phyloP scores from a whole-genome alignment of 1,140 invertebrate genomes.

The Lamellibrachia luymesi region DNA sequence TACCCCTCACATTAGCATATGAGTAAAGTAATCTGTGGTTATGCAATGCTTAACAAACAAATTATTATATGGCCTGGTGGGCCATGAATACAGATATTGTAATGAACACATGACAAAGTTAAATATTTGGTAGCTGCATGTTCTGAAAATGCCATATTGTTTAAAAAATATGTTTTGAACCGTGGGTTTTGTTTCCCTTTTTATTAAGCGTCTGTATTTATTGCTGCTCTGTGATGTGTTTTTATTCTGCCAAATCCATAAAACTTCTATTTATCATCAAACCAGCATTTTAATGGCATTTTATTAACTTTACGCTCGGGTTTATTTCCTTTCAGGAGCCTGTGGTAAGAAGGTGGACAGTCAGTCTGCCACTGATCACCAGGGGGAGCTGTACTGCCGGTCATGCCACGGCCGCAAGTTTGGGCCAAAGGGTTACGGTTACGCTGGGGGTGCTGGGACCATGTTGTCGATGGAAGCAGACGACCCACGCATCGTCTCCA shows the following conservation, averaged over 20 bases:
- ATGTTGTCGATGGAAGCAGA: conserved; percentile 18
- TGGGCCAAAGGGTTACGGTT: conserved; percentile 92
- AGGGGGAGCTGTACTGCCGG: conserved; percentile 92
- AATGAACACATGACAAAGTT: not conserved
- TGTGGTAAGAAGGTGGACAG: conserved; percentile 91
- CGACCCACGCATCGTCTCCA: not conserved
- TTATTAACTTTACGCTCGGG: not conserved
- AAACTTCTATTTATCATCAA: not conserved
- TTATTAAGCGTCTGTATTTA: too few species aligned
- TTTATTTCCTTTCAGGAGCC: conserved; percentile 52
- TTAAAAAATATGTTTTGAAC: not conserved
- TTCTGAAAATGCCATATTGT: not conserved
- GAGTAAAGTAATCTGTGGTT: not conserved
- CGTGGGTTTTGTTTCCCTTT: not conserved
- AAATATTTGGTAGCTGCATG: not conserved
- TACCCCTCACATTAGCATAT: not conserved
- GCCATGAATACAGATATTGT: not conserved
- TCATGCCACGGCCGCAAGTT: conserved; percentile 88
- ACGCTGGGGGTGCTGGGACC: conserved; percentile 68
- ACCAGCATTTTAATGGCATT: not conserved
- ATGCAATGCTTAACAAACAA: not conserved
- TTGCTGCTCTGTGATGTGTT: not conserved
- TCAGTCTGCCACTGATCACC: conserved; percentile 89
- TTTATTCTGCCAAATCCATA: not conserved
- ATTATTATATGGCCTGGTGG: not conserved